Evolutionary conservation across 1,140 invertebrate genomes (phyloP).

Genomic region (Agraylea sexmaculata): DNA sequence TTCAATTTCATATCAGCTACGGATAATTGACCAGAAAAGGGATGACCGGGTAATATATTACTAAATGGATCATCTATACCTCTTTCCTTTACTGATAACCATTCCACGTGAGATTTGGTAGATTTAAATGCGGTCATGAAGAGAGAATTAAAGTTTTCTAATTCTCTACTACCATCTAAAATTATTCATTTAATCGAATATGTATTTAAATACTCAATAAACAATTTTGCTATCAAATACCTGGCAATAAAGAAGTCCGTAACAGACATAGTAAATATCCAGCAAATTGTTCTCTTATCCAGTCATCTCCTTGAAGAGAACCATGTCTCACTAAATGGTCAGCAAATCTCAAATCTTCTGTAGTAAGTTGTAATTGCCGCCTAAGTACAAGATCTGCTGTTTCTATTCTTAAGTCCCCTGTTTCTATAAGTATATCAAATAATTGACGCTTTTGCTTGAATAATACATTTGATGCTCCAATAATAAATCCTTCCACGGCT

Average conservation of each 20-base stretch:
- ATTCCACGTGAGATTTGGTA: slow-evolving; percentile 81
- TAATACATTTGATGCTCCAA: slow-evolving; percentile 94
- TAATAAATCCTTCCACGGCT: slow-evolving; percentile 82
- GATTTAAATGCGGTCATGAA: slow-evolving; percentile 79
- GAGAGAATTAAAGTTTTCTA: slow-evolving; percentile 78
- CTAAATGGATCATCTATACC: slow-evolving; percentile 49
- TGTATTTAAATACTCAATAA: slow-evolving; percentile 3
- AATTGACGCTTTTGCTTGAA: slow-evolving; percentile 92
- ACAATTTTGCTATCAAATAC: slow-evolving; percentile 27
- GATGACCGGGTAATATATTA: slow-evolving; percentile 66
- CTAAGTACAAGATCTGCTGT: slow-evolving; percentile 75
- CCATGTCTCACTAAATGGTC: slow-evolving; percentile 87
- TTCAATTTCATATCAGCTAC: slow-evolving; percentile 90
- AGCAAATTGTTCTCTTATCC: slow-evolving; percentile 91
- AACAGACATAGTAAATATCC: slow-evolving; percentile 83
- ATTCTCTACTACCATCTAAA: slow-evolving; percentile 58
- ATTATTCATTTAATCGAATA: slow-evolving; percentile 14
- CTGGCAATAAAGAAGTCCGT: slow-evolving; percentile 65
- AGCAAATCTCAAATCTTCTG: slow-evolving; percentile 91
- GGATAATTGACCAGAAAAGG: slow-evolving; percentile 82
- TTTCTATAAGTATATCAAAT: slow-evolving; percentile 86
- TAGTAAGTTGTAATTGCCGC: slow-evolving; percentile 74
- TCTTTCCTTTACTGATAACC: slow-evolving; percentile 55
- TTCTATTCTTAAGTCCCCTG: slow-evolving; percentile 80
- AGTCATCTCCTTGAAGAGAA: slow-evolving; percentile 67